Evolutionary conservation across 1,140 invertebrate species (phyloP).

Genomic region (Triops longicaudatus): DNA sequence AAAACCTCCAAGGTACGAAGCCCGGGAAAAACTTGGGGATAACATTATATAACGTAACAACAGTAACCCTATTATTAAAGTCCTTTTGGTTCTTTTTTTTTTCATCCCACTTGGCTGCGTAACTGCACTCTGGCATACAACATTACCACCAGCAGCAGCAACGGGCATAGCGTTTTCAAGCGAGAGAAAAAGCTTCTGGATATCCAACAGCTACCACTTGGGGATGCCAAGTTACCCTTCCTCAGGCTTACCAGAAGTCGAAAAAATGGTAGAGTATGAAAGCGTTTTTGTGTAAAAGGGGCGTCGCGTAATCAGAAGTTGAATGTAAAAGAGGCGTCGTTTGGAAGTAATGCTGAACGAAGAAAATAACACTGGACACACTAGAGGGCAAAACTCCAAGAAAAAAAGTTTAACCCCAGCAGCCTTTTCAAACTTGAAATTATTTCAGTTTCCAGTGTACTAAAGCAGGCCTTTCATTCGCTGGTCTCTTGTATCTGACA

Average conservation of each 20-base stretch:
- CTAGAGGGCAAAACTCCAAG: neutral
- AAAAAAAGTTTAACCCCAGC: neutral
- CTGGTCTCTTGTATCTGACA: neutral
- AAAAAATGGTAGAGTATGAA: neutral
- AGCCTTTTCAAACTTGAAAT: neutral
- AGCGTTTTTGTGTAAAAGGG: neutral
- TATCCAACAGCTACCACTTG: neutral
- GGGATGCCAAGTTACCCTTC: neutral
- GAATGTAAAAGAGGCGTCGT: slow-evolving; percentile 6
- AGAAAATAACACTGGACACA: neutral
- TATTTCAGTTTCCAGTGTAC: neutral
- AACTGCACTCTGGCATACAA: neutral
- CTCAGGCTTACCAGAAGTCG: neutral
- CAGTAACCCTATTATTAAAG: slow-evolving; percentile 8
- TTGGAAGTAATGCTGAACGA: neutral
- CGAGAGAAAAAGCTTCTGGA: slow-evolving; percentile 3
- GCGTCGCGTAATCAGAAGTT: neutral
- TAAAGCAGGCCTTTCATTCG: neutral
- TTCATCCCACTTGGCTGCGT: neutral
- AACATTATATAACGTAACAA: neutral
- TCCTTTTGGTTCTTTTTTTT: neutral
- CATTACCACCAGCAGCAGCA: neutral
- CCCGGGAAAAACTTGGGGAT: neutral
- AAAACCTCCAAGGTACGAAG: neutral
- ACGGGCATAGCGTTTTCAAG: neutral